These are phyloP conservation scores for Tupaia tana DNA, from an alignment of 2,113 vertebrate species.

Conservation along the genomic window DNA sequence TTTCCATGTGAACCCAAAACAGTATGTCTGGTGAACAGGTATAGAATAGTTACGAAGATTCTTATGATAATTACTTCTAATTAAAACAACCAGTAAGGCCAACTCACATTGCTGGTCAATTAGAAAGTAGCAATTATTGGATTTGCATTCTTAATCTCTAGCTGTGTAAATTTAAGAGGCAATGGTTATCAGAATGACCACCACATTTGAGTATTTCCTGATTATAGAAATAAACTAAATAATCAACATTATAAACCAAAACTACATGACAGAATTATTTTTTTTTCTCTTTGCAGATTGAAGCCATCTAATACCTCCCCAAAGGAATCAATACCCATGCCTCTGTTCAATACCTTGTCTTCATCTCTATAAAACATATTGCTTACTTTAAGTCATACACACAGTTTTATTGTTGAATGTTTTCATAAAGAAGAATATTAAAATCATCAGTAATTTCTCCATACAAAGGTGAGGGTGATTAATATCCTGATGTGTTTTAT, in stretches of 20 bases:
- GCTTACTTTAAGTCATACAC: background rate
- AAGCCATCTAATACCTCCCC: background rate
- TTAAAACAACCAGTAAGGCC: background rate
- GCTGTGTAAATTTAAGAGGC: background rate
- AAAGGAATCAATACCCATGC: background rate
- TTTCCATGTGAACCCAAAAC: slow-evolving; percentile 11
- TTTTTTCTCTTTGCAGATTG: background rate
- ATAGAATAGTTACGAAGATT: background rate
- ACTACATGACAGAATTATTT: background rate
- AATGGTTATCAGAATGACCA: background rate
- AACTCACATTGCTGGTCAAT: background rate
- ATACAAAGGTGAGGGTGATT: background rate
- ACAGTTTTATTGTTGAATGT: background rate
- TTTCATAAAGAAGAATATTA: background rate
- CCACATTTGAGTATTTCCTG: background rate
- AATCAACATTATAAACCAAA: background rate
- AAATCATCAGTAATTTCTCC: background rate
- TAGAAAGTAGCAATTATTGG: background rate
- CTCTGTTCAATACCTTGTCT: background rate
- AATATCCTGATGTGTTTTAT: background rate
- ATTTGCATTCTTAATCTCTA: background rate
- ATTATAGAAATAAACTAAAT: background rate
- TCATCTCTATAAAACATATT: background rate
- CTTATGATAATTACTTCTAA: background rate
- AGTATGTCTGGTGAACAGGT: background rate